These are phyloP conservation scores for Caloenas nicobarica DNA, from an alignment of 2,113 vertebrate genomes.

Conservation along the genomic window DNA sequence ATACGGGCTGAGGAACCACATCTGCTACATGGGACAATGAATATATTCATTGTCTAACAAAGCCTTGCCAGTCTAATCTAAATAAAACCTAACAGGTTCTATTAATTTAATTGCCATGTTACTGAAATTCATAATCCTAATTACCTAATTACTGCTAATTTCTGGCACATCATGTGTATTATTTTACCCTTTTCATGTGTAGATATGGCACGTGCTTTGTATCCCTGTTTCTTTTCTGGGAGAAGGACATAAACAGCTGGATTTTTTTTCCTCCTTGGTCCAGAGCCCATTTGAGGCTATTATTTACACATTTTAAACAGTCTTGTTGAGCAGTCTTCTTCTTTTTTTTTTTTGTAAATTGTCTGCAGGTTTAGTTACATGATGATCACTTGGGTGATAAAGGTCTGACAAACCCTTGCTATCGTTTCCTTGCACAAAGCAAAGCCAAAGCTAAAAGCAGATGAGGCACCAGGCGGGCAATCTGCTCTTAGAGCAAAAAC, in stretches of 20 bases:
- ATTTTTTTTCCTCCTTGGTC: neutral
- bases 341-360: neutral
- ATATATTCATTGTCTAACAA: neutral
- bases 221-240: neutral
- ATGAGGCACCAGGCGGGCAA: neutral
- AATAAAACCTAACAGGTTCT: neutral
- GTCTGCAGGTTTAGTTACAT: neutral
- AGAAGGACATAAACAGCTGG: accelerated
- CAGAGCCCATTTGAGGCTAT: neutral
- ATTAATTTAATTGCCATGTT: neutral
- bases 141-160: neutral
- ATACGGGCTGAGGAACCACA: neutral
- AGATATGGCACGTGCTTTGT: neutral
- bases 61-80: neutral
- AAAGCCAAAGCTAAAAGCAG: neutral
- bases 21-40: accelerated
- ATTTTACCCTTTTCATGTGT: neutral
- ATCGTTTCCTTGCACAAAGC: neutral
- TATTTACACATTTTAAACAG: neutral
- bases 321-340: neutral
- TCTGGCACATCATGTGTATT: neutral
- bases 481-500: neutral
- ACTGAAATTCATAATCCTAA: neutral
- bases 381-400: neutral
- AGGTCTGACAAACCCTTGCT: neutral